Evolutionary conservation across 2,888 invertebrate species (phyloP).

Genomic region (Troides aeacus): DNA sequence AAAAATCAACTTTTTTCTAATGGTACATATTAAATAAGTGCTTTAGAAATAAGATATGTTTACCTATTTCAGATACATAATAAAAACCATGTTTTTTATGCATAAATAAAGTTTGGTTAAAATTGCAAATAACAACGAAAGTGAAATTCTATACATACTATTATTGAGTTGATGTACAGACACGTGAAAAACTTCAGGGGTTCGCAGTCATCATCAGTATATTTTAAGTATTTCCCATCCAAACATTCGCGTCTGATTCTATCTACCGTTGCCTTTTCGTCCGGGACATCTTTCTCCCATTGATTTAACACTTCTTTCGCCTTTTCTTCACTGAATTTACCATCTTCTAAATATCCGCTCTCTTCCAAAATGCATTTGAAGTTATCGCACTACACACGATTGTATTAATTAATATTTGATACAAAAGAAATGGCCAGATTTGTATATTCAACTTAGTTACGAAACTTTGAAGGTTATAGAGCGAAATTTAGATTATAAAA

Average conservation of each 20-base stretch:
- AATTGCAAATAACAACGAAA: too few relatives aligned
- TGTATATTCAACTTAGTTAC: too few relatives aligned
- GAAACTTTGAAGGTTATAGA: too few relatives aligned
- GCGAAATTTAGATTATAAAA: too few relatives aligned
- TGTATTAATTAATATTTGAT: too few relatives aligned
- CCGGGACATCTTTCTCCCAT: slow-evolving; percentile 32
- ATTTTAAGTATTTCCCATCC: slow-evolving; percentile 36
- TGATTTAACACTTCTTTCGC: slow-evolving; percentile 31
- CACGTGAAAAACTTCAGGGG: slow-evolving; percentile 39
- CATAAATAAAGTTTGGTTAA: too few relatives aligned
- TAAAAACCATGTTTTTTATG: too few relatives aligned
- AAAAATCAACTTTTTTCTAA: too few relatives aligned
- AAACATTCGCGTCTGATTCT: slow-evolving; percentile 36
- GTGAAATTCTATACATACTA: slow-evolving; percentile 34
- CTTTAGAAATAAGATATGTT: too few relatives aligned
- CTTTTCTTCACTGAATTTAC: slow-evolving; percentile 37
- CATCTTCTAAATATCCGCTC: slow-evolving; percentile 34
- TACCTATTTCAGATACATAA: too few relatives aligned
- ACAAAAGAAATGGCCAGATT: too few relatives aligned
- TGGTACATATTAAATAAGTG: too few relatives aligned
- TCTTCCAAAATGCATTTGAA: slow-evolving; percentile 39
- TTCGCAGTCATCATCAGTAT: slow-evolving; percentile 36
- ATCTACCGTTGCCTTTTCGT: slow-evolving; percentile 32
- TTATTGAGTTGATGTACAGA: slow-evolving; percentile 34
- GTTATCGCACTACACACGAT: slow-evolving; percentile 37